Evolutionary conservation across 92 coral and sea anemone genomes (phyloP).

Genomic region (Porites evermanni): DNA sequence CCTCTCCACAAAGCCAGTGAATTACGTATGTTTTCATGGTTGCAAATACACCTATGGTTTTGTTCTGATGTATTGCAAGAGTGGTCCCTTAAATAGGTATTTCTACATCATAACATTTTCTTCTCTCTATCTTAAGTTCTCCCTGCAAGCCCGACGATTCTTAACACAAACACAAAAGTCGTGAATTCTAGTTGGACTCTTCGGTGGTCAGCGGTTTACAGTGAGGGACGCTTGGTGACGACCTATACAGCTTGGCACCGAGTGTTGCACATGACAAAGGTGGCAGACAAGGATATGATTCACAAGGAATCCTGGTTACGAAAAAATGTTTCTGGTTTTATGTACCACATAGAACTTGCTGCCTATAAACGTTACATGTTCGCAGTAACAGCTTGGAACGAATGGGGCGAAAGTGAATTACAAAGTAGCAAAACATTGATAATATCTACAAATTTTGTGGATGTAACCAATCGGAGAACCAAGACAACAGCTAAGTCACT

Average conservation of each 20-base stretch:
- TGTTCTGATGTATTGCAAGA: no score
- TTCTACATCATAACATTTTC: neutral
- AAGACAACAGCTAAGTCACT: neutral
- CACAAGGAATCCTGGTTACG: slow-evolving; percentile 8
- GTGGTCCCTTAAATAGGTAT: no score
- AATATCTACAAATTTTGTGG: slow-evolving; percentile 8
- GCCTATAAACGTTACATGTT: slow-evolving; percentile 21
- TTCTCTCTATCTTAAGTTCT: slow-evolving; percentile 6
- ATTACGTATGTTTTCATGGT: no score
- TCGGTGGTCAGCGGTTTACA: slow-evolving; percentile 30
- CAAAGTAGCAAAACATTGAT: neutral
- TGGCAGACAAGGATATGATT: neutral
- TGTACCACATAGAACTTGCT: slow-evolving; percentile 11
- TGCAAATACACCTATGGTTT: no score
- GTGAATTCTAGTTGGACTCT: slow-evolving; percentile 15
- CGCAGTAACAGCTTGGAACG: slow-evolving; percentile 45
- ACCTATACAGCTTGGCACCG: slow-evolving; percentile 23
- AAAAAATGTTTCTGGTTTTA: slow-evolving; percentile 21
- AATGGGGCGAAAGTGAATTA: slow-evolving; percentile 36
- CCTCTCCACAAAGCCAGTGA: no score
- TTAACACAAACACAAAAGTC: slow-evolving; percentile 11
- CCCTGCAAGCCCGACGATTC: slow-evolving; percentile 37
- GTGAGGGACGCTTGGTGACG: slow-evolving; percentile 8
- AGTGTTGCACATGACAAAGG: neutral
- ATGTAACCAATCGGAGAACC: neutral